phyloP scores from a whole-genome alignment of 2,113 vertebrate genomes.

The Suncus etruscus region DNA sequence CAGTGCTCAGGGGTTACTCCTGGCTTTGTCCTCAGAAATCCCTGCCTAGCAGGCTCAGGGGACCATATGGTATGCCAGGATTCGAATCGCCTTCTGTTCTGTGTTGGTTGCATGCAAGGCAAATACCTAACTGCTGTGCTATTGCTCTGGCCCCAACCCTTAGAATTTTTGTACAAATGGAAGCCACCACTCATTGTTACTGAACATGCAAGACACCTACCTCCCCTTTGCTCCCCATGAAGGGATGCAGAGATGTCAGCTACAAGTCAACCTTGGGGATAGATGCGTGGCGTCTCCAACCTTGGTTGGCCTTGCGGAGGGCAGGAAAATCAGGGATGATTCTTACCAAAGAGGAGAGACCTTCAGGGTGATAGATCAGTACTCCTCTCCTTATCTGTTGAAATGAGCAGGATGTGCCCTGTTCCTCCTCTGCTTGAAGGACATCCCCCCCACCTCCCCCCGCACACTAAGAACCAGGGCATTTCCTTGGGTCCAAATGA shows the following conservation, averaged over 20 bases:
- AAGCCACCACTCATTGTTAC: too few species aligned
- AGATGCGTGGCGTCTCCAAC: neutral
- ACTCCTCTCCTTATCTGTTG: neutral
- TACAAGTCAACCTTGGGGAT: neutral
- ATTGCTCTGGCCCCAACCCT: too few species aligned
- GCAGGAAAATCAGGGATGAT: neutral
- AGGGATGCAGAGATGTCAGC: neutral
- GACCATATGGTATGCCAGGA: too few species aligned
- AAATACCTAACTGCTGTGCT: too few species aligned
- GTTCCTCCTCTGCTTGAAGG: neutral
- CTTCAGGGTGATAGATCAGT: neutral
- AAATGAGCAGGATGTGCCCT: neutral
- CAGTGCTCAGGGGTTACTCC: too few species aligned
- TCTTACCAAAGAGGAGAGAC: neutral
- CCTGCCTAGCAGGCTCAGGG: neutral
- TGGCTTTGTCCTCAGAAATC: too few species aligned
- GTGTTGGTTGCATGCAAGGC: too few species aligned
- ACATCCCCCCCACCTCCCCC: neutral
- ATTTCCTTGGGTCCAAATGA: neutral
- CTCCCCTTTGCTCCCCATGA: too few species aligned
- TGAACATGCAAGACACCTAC: too few species aligned
- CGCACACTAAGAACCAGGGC: neutral
- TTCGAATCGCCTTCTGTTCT: too few species aligned
- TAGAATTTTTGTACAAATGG: too few species aligned
- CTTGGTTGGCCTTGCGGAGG: neutral